Conservation (phyloP, 2,797 vertebrate genomes). For the Oceanodroma leucorhoa region DNA sequence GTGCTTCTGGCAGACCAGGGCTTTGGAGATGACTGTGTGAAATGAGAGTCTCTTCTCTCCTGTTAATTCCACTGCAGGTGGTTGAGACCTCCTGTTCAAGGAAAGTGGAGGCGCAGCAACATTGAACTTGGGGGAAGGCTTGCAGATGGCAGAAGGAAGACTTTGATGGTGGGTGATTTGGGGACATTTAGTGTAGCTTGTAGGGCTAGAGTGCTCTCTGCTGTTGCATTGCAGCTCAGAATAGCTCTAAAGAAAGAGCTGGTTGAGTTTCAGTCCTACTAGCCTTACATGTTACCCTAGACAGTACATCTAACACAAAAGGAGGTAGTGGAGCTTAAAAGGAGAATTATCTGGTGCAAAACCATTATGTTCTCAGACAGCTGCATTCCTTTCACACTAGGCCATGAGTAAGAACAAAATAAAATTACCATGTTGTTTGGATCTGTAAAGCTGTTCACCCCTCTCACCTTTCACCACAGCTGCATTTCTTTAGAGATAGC, state of each 20-base stretch:
- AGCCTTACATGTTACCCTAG: neutral
- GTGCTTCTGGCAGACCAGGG: neutral
- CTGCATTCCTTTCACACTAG: neutral
- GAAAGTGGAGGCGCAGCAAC: neutral
- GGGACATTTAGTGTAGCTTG: neutral
- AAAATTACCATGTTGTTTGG: neutral
- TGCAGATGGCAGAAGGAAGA: neutral
- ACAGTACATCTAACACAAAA: neutral
- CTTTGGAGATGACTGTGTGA: neutral
- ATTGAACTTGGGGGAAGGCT: neutral
- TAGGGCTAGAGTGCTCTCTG: conserved; percentile 8
- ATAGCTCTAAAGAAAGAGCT: neutral
- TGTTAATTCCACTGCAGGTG: neutral
- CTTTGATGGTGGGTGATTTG: neutral
- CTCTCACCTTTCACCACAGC: neutral
- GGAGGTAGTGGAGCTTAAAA: neutral
- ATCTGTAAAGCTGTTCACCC: neutral
- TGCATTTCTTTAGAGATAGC: neutral
- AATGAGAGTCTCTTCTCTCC: neutral
- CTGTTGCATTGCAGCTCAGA: neutral
- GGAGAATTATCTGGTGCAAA: neutral
- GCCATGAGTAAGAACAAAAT: neutral
- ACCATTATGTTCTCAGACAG: neutral
- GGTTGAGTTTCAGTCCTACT: neutral
- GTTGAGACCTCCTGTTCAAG: neutral